Evolutionary conservation across 2,797 vertebrate genomes (phyloP).

Genomic region (Numenius phaeopus): DNA sequence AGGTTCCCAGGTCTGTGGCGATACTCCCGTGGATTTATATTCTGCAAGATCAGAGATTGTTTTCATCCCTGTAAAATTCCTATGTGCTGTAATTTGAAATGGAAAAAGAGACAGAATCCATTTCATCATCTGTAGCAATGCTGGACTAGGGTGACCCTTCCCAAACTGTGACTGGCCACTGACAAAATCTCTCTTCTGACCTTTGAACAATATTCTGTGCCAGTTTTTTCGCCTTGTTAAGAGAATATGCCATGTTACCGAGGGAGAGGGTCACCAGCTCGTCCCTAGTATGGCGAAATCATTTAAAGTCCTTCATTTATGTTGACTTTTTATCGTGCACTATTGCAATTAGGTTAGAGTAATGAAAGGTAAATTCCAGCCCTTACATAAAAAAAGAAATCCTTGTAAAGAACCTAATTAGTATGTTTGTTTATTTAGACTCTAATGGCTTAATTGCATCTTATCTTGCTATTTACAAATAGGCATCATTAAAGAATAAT

Average conservation of each 20-base stretch:
- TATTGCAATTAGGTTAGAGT: slow-evolving; percentile 84
- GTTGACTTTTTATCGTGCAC: slow-evolving; percentile 75
- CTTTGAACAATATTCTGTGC: neutral
- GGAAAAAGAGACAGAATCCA: neutral
- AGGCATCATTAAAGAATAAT: slow-evolving; percentile 81
- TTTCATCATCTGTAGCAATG: neutral
- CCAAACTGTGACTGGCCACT: neutral
- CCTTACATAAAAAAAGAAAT: slow-evolving; percentile 68
- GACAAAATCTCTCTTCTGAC: neutral
- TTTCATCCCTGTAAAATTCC: neutral
- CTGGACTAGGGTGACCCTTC: neutral
- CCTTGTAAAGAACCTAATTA: slow-evolving; percentile 83
- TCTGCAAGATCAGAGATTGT: neutral
- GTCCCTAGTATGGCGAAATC: slow-evolving; percentile 28
- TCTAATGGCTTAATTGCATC: slow-evolving; percentile 85
- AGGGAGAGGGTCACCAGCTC: slow-evolving; percentile 18
- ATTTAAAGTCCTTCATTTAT: slow-evolving; percentile 73
- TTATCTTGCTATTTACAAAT: slow-evolving; percentile 86
- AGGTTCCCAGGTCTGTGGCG: neutral
- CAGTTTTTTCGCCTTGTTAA: neutral
- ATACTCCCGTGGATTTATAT: neutral
- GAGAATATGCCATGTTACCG: neutral
- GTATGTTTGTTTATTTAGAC: slow-evolving; percentile 81
- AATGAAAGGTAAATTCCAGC: slow-evolving; percentile 87
- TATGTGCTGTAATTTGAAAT: neutral